Base-by-base conservation (phyloP, 1,140 invertebrate genomes). In the Solenopsis invicta region DNA sequence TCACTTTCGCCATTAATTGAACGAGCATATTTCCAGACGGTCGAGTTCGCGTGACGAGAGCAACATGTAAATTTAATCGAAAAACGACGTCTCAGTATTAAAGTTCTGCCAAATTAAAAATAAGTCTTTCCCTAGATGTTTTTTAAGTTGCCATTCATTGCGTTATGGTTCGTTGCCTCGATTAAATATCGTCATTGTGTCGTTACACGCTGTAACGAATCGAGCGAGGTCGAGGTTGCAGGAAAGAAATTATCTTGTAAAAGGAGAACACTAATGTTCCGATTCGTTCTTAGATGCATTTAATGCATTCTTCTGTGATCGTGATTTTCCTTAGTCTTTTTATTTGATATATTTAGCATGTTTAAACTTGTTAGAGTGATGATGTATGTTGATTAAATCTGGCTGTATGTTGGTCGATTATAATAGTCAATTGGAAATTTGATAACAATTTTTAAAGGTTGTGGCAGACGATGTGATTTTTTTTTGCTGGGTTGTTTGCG, bases 1-100 rank as follows among this genome's bases (percentile, higher is more conserved):
- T 93, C 90, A 91, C 92, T 93, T 93, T 93, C 92, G 91, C 91
- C 86, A 85, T 88, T 92, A 92, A 93, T 93, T 92, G 90, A 92
- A 91, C 82, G 87, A 69, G 75, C 66, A 29, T 56, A 13, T 45
- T 74, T 48, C 78, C 61, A 80, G 45, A 67, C 80, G n/a, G 50
- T 8, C 66, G 64, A 72, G 52, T 87, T 89, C 13, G 82, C 80
- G 67, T 76, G 54, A 75, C 80, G 78, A 66, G 77, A 71, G 66
- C 45, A 37, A 41, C 50, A 71, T 86, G 82, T 75, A 89, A 85
- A 45, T 45, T 45, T 67, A 3, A 89, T 52, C 59, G 66, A 77
- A 87, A 90, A 81, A 29, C 69, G 52, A 82, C 61, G 71, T 67
- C n/a, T 10, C 34, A 67, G 64, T 45, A 67, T 67, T 67, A 67